These are phyloP conservation scores for Micronycteris hirsuta DNA, from an alignment of 2,113 vertebrate genomes.

Conservation along the genomic window DNA sequence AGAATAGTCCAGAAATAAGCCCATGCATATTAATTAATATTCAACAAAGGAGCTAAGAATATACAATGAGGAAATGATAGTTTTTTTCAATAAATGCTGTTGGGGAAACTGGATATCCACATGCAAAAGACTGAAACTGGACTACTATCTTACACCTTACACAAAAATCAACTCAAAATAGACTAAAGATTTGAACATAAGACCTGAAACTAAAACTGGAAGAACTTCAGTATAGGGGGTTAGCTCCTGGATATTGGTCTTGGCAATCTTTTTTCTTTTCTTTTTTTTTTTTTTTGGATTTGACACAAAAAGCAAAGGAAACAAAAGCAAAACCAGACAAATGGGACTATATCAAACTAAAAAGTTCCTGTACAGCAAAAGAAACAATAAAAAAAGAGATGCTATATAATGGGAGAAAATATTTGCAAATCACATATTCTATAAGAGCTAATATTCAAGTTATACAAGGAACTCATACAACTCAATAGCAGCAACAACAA, in stretches of 20 bases:
- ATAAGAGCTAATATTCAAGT: neutral
- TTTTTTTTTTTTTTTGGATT: constrained; percentile 13
- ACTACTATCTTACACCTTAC: no score
- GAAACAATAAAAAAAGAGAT: neutral
- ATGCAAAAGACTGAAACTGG: no score
- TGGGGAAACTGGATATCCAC: no score
- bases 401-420: neutral
- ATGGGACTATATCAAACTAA: neutral
- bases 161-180: no score
- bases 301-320: neutral
- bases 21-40: no score
- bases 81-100: no score
- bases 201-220: no score
- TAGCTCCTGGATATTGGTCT: neutral
- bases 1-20: no score
- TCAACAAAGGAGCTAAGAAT: no score
- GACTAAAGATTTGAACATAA: no score
- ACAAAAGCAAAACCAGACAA: neutral
- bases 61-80: no score
- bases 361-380: neutral
- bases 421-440: neutral
- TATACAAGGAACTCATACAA: neutral
- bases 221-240: neutral
- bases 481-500: neutral
- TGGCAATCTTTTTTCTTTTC: neutral